phyloP scores from a whole-genome alignment of 1,140 invertebrate genomes.

The Antheraea pernyi region DNA sequence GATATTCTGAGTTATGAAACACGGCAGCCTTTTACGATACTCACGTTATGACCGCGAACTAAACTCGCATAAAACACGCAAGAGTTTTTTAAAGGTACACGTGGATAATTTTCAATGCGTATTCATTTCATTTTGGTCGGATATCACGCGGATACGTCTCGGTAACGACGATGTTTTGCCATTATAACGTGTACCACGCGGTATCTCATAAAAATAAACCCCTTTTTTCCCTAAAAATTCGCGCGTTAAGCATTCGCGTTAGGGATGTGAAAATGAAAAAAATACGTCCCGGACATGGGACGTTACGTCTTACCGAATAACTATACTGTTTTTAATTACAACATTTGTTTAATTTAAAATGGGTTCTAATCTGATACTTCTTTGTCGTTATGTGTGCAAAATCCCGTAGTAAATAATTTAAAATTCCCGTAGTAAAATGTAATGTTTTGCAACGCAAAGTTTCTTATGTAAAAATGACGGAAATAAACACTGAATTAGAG shows the following conservation, averaged over 20 bases:
- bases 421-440: too few species aligned
- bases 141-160: conserved; percentile 21
- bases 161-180: conserved; percentile 22
- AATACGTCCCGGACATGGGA: too few species aligned
- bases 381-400: too few species aligned
- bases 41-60: not conserved
- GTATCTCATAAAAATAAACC: conserved; percentile 27
- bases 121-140: conserved; percentile 24
- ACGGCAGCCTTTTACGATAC: not conserved
- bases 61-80: not conserved
- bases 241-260: conserved; percentile 7
- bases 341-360: too few species aligned
- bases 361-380: too few species aligned
- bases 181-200: conserved; percentile 22
- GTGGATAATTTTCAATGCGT: conserved; percentile 3
- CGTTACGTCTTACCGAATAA: not conserved
- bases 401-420: too few species aligned
- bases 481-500: too few species aligned
- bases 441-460: too few species aligned
- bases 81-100: not conserved
- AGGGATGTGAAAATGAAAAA: conserved; percentile 3
- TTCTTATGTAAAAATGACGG: too few species aligned
- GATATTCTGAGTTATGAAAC: too few species aligned
- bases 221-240: conserved; percentile 17
- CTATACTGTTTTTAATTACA: not conserved